These are phyloP conservation scores for Macquaria australasica DNA, from an alignment of 2,113 vertebrate genomes.

Conservation along the genomic window DNA sequence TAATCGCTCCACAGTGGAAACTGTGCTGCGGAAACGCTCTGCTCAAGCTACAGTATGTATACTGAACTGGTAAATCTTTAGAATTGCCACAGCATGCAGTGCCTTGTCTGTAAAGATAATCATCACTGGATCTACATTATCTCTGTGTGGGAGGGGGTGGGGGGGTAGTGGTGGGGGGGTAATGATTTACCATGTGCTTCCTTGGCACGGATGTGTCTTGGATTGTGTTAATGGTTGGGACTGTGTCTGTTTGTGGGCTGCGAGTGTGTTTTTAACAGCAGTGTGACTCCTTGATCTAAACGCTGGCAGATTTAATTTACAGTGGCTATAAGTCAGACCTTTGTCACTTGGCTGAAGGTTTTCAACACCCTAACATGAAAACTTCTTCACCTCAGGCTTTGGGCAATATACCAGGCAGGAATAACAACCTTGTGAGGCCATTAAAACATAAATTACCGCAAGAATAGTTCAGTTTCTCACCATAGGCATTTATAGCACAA, in stretches of 20 bases:
- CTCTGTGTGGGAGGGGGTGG: background rate
- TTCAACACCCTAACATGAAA: conserved; percentile 69
- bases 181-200: conserved; percentile 41
- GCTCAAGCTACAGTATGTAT: conserved; percentile 18
- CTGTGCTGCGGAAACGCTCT: conserved; percentile 44
- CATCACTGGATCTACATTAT: conserved; percentile 43
- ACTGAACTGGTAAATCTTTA: conserved; percentile 16
- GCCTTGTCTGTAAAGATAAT: conserved; percentile 60
- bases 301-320: conserved; percentile 67
- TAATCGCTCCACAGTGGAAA: conserved; percentile 52
- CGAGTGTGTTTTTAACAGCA: conserved; percentile 48
- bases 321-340: conserved; percentile 55
- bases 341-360: conserved; percentile 66
- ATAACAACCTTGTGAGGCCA: conserved; percentile 50
- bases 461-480: conserved; percentile 51
- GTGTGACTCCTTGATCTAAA: conserved; percentile 54
- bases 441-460: conserved; percentile 55
- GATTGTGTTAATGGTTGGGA: conserved; percentile 44
- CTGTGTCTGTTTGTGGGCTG: conserved; percentile 58
- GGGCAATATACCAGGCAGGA: conserved; percentile 48
- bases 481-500: conserved; percentile 30
- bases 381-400: conserved; percentile 43
- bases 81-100: conserved; percentile 22
- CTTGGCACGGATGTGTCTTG: conserved; percentile 41
- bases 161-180: background rate